Evolutionary conservation across 2,113 vertebrate species (phyloP).

Genomic region (Alethe diademata): DNA sequence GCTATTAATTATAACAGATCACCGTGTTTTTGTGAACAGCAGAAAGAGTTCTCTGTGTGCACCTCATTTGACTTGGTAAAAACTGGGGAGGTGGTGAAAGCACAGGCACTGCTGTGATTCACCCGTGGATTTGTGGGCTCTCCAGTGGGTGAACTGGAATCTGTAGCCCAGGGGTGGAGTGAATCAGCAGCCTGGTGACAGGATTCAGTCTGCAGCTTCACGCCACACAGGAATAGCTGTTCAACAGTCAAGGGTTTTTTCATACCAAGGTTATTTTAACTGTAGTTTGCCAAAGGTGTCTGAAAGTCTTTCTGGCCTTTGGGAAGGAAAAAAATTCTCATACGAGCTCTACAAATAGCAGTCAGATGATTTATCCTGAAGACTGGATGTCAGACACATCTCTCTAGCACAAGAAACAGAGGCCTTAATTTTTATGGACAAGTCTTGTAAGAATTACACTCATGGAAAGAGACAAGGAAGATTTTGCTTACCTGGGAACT

Average conservation of each 20-base stretch:
- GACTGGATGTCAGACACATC: not conserved
- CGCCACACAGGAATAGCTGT: not conserved
- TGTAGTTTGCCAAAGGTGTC: not conserved
- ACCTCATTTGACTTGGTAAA: not conserved
- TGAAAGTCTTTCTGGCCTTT: not conserved
- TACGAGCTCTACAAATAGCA: not conserved
- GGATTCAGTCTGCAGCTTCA: not conserved
- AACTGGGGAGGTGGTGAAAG: not conserved
- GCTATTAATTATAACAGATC: not conserved
- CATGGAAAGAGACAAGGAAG: not conserved
- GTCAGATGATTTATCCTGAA: not conserved
- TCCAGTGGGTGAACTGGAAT: not conserved
- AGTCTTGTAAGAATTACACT: not conserved
- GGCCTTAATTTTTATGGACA: not conserved
- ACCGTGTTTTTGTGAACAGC: not conserved
- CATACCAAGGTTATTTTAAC: not conserved
- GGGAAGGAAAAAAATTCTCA: not conserved
- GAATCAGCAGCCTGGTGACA: not conserved
- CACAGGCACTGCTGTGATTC: not conserved
- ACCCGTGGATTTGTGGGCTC: not conserved
- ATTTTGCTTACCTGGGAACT: conserved; percentile 79
- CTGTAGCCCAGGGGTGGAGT: not conserved
- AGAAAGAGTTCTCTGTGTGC: not conserved
- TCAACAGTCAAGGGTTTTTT: not conserved
- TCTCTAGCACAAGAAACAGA: not conserved